Percentiles rank a stretch among this genome's conserved stretches.
Conservation (phyloP, 2,113 vertebrate genomes). For the Poecile atricapillus region DNA sequence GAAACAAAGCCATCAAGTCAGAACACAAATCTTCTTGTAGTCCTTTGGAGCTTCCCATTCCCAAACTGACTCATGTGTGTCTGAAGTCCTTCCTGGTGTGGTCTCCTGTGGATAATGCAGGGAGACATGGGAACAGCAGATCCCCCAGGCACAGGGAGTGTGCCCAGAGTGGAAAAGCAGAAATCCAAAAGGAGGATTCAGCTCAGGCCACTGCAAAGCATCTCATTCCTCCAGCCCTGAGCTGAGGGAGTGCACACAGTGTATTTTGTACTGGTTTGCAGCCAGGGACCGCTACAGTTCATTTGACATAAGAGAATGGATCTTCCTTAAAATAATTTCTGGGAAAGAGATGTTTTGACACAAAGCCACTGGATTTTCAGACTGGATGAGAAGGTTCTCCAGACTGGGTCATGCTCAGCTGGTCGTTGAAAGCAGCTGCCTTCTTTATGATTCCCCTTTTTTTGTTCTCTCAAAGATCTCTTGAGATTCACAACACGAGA, state of each 20-base stretch:
- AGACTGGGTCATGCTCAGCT: neutral
- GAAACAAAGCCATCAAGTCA: neutral
- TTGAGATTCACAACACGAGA: neutral
- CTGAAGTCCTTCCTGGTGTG: neutral
- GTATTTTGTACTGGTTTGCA: neutral
- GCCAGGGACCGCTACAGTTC: neutral
- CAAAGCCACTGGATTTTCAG: neutral
- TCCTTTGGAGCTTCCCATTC: neutral
- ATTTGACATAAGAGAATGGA: neutral
- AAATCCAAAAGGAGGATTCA: neutral
- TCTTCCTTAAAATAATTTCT: neutral
- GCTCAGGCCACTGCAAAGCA: neutral
- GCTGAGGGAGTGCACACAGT: neutral
- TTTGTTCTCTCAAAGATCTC: neutral
- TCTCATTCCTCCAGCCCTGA: neutral
- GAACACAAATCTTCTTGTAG: neutral
- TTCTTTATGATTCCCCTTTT: neutral
- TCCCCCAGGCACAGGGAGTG: fast-evolving
- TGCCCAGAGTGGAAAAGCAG: neutral
- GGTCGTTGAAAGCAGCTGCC: neutral
- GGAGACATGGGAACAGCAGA: neutral
- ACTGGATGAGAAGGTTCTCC: neutral
- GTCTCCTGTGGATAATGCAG: neutral
- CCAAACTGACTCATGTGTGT: neutral
- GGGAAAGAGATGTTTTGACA: neutral